A percentile compares a stretch with the other conserved stretches of the same genome.
Conservation (phyloP, 2,888 invertebrate genomes). For the Lithodes maja region DNA sequence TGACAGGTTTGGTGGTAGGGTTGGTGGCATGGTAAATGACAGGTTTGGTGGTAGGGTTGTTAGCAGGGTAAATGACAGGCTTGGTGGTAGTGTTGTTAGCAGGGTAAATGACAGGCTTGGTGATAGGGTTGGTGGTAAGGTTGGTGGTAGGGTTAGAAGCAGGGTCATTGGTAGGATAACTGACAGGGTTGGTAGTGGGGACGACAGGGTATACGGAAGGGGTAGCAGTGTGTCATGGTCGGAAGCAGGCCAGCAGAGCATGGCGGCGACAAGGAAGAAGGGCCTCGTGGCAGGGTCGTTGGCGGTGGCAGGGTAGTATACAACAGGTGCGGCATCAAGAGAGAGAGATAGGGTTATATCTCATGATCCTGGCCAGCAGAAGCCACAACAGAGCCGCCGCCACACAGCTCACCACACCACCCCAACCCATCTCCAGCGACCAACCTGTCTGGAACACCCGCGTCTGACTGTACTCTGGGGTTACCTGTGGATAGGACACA, state of each 20-base stretch:
- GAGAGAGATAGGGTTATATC: conserved; percentile 70
- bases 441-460: conserved; percentile 72
- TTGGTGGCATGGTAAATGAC: too few species aligned
- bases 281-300: conserved; percentile 13
- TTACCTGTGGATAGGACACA: conserved; percentile 59
- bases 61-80: too few species aligned
- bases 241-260: conserved; percentile 46
- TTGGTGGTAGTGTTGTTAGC: too few species aligned
- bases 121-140: too few species aligned
- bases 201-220: too few species aligned
- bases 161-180: too few species aligned
- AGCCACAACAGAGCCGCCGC: conserved; percentile 81
- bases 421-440: conserved; percentile 82
- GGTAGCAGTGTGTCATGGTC: too few species aligned
- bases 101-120: too few species aligned
- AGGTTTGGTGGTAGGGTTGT: too few species aligned
- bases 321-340: conserved; percentile 60
- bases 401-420: conserved; percentile 83
- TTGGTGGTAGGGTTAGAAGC: too few species aligned
- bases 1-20: too few species aligned
- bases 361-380: conserved; percentile 70
- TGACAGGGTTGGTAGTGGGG: too few species aligned
- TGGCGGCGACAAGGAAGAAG: conserved; percentile 28
- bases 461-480: conserved; percentile 54
- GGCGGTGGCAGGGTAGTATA: conserved; percentile 11